Percentiles rank a stretch among this genome's conserved stretches.
phyloP scores from a whole-genome alignment of 2,113 vertebrate genomes.

The Dasyprocta punctata region DNA sequence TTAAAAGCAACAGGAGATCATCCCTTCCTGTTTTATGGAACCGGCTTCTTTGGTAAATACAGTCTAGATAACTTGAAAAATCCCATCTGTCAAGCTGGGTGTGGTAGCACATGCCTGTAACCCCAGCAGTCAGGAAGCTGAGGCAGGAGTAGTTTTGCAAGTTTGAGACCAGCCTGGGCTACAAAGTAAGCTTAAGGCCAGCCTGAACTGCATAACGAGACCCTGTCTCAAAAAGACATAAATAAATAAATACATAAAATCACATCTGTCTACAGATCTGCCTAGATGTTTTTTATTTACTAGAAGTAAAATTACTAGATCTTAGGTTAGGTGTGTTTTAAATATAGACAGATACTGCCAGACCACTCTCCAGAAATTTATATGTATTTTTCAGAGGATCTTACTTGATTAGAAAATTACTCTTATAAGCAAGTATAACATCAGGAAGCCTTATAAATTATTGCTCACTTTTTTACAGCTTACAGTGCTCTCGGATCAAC shows the following conservation, averaged over 20 bases:
- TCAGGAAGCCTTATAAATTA: slow-evolving; percentile 60
- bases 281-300: slow-evolving; percentile 19
- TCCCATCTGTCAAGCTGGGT: background rate
- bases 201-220: no score
- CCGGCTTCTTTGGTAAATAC: background rate
- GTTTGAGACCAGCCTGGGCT: no score
- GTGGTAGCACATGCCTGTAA: no score
- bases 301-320: background rate
- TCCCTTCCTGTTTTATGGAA: background rate
- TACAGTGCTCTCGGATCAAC: slow-evolving; percentile 93
- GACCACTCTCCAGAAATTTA: background rate
- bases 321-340: background rate
- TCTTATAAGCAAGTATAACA: slow-evolving; percentile 1
- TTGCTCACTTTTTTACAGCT: slow-evolving; percentile 88
- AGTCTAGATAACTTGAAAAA: slow-evolving; percentile 5
- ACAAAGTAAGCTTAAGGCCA: no score
- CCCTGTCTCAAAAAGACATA: no score
- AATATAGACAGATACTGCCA: background rate
- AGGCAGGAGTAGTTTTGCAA: no score
- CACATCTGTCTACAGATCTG: background rate
- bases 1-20: background rate
- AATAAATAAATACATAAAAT: slow-evolving; percentile 19
- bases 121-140: no score
- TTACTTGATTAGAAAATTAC: slow-evolving; percentile 14
- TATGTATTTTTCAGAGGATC: slow-evolving; percentile 36